Evolutionary conservation across 2,888 invertebrate species (phyloP).

Genomic region (Hesperia comma): DNA sequence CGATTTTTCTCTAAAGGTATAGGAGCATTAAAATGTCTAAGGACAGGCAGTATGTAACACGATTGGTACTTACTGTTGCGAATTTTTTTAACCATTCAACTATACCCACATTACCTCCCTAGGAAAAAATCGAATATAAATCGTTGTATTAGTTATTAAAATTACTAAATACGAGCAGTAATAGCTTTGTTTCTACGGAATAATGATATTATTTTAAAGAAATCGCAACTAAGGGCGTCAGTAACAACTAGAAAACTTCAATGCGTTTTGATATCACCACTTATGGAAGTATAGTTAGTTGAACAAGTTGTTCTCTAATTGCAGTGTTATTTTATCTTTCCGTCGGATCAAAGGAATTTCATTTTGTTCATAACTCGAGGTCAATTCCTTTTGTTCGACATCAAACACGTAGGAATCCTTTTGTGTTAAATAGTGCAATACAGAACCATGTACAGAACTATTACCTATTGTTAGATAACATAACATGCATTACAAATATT

Average conservation of each 20-base stretch:
- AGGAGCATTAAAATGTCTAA: too few relatives aligned
- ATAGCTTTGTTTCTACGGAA: too few relatives aligned
- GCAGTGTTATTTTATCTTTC: conserved; percentile 34
- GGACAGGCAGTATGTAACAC: too few relatives aligned
- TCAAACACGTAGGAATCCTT: conserved; percentile 25
- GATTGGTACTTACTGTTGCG: too few relatives aligned
- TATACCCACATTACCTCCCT: too few relatives aligned
- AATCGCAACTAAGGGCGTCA: not conserved
- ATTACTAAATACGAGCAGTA: too few relatives aligned
- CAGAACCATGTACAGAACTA: conserved; percentile 15
- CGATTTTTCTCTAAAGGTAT: too few relatives aligned
- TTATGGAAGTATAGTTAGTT: conserved; percentile 28
- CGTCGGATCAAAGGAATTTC: conserved; percentile 33
- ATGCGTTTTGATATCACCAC: conserved; percentile 12
- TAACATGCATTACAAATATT: not conserved
- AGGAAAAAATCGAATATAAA: too few relatives aligned
- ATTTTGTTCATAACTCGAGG: conserved; percentile 32
- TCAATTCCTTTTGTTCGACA: conserved; percentile 30
- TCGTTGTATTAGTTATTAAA: too few relatives aligned
- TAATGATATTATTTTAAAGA: not conserved
- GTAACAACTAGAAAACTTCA: conserved; percentile 17
- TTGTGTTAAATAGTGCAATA: conserved; percentile 18
- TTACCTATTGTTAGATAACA: conserved; percentile 14
- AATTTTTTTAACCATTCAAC: too few relatives aligned
- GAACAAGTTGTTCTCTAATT: conserved; percentile 26